Conservation (phyloP, 2,888 invertebrate genomes). For the Standfussiana lucernea region DNA sequence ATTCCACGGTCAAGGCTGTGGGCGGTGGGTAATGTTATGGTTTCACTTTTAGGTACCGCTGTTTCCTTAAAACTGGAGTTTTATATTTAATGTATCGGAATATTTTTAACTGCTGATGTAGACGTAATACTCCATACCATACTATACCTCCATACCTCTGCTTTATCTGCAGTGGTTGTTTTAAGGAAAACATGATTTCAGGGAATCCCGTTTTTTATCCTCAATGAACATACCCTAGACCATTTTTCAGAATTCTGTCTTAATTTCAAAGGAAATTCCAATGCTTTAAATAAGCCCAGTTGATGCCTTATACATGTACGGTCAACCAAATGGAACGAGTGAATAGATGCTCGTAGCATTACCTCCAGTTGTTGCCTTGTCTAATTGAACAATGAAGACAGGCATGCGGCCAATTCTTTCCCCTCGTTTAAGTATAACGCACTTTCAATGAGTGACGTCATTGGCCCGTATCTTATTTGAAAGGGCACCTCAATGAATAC, state of each 20-base stretch:
- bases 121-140: background rate
- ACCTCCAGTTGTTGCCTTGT: conserved; percentile 66
- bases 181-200: conserved; percentile 9
- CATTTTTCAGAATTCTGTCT: conserved; percentile 2
- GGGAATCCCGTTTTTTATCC: conserved; percentile 6
- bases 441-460: conserved; percentile 66
- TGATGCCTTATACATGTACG: conserved; percentile 56
- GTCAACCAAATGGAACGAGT: conserved; percentile 65
- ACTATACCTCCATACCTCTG: background rate
- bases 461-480: conserved; percentile 42
- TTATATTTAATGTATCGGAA: background rate
- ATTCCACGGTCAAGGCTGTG: conserved; percentile 72
- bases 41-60: conserved; percentile 76
- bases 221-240: background rate
- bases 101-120: background rate
- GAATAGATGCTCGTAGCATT: conserved; percentile 70
- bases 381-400: conserved; percentile 78
- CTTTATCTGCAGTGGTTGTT: conserved; percentile 4
- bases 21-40: conserved; percentile 68
- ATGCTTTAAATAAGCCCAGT: conserved; percentile 19
- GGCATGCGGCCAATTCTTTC: conserved; percentile 73
- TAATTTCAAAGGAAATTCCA: conserved; percentile 43
- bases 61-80: conserved; percentile 16
- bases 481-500: conserved; percentile 35
- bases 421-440: conserved; percentile 60